phyloP scores from a whole-genome alignment of 2,113 vertebrate species.

The Dasyurus viverrinus region DNA sequence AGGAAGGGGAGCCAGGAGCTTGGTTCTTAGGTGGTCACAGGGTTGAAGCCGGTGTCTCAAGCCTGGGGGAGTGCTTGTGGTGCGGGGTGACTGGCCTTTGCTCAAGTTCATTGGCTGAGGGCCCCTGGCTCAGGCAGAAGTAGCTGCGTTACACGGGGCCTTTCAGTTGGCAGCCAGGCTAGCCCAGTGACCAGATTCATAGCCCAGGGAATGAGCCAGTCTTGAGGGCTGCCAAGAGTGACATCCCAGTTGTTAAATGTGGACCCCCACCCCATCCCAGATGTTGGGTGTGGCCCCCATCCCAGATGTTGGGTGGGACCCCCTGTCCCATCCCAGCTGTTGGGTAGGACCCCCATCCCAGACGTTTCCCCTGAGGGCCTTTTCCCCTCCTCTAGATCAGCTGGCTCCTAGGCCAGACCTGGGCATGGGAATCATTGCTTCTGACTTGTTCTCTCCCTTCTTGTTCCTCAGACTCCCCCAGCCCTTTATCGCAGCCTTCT shows the following conservation, averaged over 20 bases:
- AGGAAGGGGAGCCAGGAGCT: background rate
- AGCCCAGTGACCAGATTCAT: background rate
- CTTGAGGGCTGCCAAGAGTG: background rate
- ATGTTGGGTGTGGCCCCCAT: no score
- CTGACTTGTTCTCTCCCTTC: background rate
- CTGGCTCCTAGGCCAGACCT: background rate
- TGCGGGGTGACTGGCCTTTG: background rate
- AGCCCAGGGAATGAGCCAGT: background rate
- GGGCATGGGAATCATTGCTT: background rate
- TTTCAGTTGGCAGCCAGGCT: no score
- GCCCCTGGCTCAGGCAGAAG: background rate
- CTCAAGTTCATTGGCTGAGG: background rate
- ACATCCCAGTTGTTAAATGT: no score
- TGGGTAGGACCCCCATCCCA: no score
- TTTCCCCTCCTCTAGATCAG: no score
- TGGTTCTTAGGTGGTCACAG: background rate
- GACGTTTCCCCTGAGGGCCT: no score
- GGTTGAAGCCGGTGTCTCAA: no score
- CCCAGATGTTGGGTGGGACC: no score
- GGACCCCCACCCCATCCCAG: no score
- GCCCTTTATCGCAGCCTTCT: background rate
- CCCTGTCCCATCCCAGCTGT: no score
- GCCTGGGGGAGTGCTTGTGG: no score
- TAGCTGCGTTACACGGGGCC: background rate
- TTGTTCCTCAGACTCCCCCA: background rate